phyloP scores from a whole-genome alignment of 2,888 invertebrate genomes.

The Prenolepis imparis region DNA sequence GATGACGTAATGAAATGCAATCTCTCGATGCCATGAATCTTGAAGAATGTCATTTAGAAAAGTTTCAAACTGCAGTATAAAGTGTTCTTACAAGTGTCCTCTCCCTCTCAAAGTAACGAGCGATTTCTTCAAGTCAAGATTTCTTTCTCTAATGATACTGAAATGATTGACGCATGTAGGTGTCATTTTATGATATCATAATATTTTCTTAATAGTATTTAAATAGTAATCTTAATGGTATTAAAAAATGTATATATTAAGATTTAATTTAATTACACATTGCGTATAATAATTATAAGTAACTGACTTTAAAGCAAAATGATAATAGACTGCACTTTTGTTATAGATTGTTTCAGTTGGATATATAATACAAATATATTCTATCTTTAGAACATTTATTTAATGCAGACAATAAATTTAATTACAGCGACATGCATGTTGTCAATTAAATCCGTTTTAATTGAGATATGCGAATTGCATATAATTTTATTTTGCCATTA shows the following conservation, averaged over 20 bases:
- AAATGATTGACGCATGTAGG: neutral
- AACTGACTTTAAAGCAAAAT: constrained; percentile 1
- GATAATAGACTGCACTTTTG: neutral
- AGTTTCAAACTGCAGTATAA: constrained; percentile 43
- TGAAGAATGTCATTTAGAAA: constrained; percentile 29
- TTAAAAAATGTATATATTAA: neutral
- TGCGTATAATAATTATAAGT: neutral
- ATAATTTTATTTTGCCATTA: constrained; percentile 24
- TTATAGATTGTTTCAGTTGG: neutral
- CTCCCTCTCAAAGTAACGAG: neutral
- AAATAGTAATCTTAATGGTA: too few relatives aligned
- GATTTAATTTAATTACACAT: neutral
- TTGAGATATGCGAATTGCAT: neutral
- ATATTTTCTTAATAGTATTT: neutral
- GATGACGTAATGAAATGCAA: constrained; percentile 32
- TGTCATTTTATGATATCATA: neutral
- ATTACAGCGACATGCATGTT: constrained; percentile 14
- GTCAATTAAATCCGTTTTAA: constrained; percentile 31
- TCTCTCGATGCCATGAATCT: constrained; percentile 18
- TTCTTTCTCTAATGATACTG: neutral
- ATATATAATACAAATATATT: constrained; percentile 3
- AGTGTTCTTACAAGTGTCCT: neutral
- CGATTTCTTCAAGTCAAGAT: constrained; percentile 28
- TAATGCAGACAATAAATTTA: constrained; percentile 16
- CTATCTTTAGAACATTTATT: constrained; percentile 27